Evolutionary conservation across 2,113 vertebrate genomes (phyloP), one percentile per base, ranked within the genome.

Genomic region (Barnardius zonarius): DNA sequence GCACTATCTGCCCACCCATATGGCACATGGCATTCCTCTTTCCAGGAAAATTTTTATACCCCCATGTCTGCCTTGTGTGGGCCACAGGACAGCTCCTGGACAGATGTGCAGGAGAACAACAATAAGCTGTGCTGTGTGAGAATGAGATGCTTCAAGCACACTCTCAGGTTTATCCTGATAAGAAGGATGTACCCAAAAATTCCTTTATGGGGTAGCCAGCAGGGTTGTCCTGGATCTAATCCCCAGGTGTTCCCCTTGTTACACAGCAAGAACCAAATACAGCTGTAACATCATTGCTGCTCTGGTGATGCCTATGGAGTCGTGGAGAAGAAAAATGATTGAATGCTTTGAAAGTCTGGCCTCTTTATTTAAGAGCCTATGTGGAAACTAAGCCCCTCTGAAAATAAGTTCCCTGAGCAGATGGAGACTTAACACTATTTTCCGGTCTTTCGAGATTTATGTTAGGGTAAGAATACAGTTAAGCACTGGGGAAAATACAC

Each of bases 61-160:
- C 1, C 0, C 0, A 1, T 39, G 8, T 57, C 37, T 57, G 14
- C 37, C 64, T 70, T 48, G 12, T 19, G 7, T 1, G 8, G 19
- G 12, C 25, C 28, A 17, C 12, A n/a, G 37, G 13, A 51, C 17
- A 62, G 25, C 17, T 70, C 5, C 24, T 31, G 64, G 22, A 24
- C 12, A 35, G 54, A 33, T 2, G 33, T 22, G 11, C 15, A 30
- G 18, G 27, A 41, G 7, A 10, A 6, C 13, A 30, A 16, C 2
- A 17, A 3, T 4, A 51, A 79, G 37, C 17, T 35, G 4, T 51
- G 22, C 17, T 48, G 5, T 35, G 39, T 33, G 41, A 43, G 20
- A 69, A 46, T 0, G 1, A 88, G 33, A 19, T 5, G 2, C 20
- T 74, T 16, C 8, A 1, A 17, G 5, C 27, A 73, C 4, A 9